Percentiles rank a stretch among this genome's conserved stretches.
These are phyloP conservation scores for Astur gentilis DNA, from an alignment of 2,113 vertebrate genomes.

Conservation along the genomic window DNA sequence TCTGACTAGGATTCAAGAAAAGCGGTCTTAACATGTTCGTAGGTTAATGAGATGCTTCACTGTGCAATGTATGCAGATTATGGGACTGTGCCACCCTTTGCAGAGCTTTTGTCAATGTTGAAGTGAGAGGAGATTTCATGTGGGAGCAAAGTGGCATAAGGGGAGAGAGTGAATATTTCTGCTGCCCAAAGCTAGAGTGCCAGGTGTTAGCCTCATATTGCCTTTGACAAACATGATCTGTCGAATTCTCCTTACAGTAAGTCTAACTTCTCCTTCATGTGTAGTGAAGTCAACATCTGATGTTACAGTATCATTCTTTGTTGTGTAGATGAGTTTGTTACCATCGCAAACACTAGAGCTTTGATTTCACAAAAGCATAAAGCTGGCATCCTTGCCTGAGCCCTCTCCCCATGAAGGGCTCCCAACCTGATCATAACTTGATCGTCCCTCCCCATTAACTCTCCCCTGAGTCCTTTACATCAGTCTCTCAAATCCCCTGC, in stretches of 20 bases:
- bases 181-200: background rate
- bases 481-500: background rate
- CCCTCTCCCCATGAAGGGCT: background rate
- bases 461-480: background rate
- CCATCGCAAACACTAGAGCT: background rate
- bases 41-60: background rate
- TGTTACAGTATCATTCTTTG: background rate
- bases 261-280: background rate
- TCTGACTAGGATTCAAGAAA: background rate
- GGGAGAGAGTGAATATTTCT: background rate
- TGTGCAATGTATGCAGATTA: background rate
- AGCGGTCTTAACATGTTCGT: background rate
- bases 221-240: background rate
- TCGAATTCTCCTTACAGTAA: background rate
- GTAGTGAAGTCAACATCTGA: background rate
- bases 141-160: background rate
- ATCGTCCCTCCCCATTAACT: background rate
- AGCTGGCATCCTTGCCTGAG: background rate
- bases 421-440: fast-evolving
- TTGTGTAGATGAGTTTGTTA: background rate
- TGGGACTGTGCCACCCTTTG: background rate
- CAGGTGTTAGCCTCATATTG: background rate
- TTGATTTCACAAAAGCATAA: background rate
- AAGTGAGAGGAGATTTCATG: background rate
- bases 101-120: background rate